phyloP scores from a whole-genome alignment of 2,113 vertebrate genomes.

The Pelecanoides urinatrix region DNA sequence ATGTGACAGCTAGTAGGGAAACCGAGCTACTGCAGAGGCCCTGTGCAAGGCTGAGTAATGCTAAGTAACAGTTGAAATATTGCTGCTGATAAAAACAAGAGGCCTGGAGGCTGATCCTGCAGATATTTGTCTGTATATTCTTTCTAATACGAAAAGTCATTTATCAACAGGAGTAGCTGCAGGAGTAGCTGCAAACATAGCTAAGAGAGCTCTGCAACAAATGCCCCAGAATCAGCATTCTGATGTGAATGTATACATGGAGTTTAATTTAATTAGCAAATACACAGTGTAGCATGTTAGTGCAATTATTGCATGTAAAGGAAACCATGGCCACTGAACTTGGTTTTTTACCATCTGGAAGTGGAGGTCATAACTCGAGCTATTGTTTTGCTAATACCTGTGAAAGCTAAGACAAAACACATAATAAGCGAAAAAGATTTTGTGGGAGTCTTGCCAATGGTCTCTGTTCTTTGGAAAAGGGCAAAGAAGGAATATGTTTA shows the following conservation, averaged over 20 bases:
- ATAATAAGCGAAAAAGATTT: not conserved
- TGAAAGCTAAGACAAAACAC: not conserved
- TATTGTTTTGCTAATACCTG: not conserved
- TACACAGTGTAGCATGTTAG: not conserved
- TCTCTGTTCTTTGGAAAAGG: not conserved
- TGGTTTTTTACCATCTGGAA: not conserved
- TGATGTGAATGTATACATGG: not conserved
- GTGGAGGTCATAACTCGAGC: not conserved
- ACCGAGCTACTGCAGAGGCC: not conserved
- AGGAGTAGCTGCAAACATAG: not conserved
- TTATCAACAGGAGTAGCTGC: not conserved
- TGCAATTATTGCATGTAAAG: not conserved
- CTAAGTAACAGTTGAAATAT: not conserved
- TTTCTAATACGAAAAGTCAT: not conserved
- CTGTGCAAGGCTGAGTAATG: not conserved
- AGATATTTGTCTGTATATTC: not conserved
- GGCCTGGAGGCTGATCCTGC: not conserved
- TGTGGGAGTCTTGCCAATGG: not conserved
- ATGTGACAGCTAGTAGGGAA: not conserved
- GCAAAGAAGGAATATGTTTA: not conserved
- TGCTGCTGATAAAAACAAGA: not conserved
- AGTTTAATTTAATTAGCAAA: not conserved
- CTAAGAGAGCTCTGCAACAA: not conserved
- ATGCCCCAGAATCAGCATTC: fast-evolving
- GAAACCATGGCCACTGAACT: not conserved